These are phyloP conservation scores for Sylvietta virens DNA, from an alignment of 2,113 vertebrate species.

Conservation along the genomic window DNA sequence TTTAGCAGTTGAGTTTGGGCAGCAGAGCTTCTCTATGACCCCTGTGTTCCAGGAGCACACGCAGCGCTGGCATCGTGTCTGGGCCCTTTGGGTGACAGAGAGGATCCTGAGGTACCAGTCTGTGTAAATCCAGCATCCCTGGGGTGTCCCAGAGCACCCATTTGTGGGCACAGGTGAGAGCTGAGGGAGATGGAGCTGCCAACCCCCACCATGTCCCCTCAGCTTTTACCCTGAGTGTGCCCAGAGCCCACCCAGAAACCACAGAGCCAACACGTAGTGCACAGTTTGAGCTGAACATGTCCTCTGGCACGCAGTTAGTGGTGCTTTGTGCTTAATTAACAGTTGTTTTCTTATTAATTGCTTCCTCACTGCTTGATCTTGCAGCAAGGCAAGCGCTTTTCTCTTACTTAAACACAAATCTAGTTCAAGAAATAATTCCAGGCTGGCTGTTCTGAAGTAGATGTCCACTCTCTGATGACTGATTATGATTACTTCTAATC, in stretches of 20 bases:
- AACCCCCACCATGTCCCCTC: background rate
- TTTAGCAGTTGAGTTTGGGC: background rate
- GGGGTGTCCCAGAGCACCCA: rapidly evolving
- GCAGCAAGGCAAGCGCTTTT: background rate
- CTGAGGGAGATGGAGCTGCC: background rate
- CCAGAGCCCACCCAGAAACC: background rate
- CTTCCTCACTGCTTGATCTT: background rate
- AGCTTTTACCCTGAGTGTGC: background rate
- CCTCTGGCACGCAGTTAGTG: background rate
- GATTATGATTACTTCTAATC: background rate
- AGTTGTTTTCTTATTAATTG: background rate
- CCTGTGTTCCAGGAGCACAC: background rate
- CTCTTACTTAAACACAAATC: background rate
- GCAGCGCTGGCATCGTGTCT: rapidly evolving
- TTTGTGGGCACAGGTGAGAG: background rate
- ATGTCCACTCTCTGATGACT: background rate
- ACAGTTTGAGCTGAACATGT: background rate
- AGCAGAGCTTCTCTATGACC: constrained; percentile 45
- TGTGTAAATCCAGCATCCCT: background rate
- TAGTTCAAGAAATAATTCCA: background rate
- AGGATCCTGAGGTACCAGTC: rapidly evolving
- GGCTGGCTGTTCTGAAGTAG: background rate
- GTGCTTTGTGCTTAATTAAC: background rate
- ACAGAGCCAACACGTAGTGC: background rate
- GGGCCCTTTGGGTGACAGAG: background rate